Conservation (phyloP, 1,140 invertebrate genomes). For the Drosophila azteca region DNA sequence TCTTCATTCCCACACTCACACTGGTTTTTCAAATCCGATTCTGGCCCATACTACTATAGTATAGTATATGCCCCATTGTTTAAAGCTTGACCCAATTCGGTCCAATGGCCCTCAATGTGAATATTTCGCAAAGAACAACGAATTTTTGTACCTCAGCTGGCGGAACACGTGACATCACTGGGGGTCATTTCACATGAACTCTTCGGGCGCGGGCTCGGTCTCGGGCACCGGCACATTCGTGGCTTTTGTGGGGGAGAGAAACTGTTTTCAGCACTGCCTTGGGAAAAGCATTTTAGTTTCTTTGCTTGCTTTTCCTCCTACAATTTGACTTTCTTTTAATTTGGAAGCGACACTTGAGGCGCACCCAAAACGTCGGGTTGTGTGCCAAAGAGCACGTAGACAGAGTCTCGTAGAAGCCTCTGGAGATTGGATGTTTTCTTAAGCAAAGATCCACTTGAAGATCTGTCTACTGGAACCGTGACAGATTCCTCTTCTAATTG, state of each 20-base stretch:
- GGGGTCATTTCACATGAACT: slow-evolving; percentile 12
- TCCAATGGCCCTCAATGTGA: not conserved
- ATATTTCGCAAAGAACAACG: slow-evolving; percentile 5
- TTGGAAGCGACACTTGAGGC: not conserved
- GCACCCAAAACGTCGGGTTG: not conserved
- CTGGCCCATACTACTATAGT: too few species aligned
- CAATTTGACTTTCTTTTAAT: slow-evolving; percentile 34
- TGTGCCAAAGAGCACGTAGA: slow-evolving; percentile 49
- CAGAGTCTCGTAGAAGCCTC: not conserved
- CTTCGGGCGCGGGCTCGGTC: not conserved
- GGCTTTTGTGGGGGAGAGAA: slow-evolving; percentile 3
- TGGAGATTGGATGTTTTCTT: too few species aligned
- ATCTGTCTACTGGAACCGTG: too few species aligned
- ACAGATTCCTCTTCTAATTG: too few species aligned
- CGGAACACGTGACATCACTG: slow-evolving; percentile 17
- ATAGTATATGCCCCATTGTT: not conserved
- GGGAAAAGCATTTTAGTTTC: slow-evolving; percentile 21
- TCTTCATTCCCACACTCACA: slow-evolving; percentile 4
- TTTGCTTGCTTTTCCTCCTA: not conserved
- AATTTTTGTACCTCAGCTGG: slow-evolving; percentile 18
- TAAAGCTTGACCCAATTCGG: not conserved
- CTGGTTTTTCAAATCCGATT: not conserved
- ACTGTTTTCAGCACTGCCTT: not conserved
- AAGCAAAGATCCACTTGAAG: too few species aligned
- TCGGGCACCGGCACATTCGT: too few species aligned